A percentile compares a stretch with the other conserved stretches of the same genome.
phyloP scores from a whole-genome alignment of 2,888 invertebrate genomes.

The Melinopterus prodromus region DNA sequence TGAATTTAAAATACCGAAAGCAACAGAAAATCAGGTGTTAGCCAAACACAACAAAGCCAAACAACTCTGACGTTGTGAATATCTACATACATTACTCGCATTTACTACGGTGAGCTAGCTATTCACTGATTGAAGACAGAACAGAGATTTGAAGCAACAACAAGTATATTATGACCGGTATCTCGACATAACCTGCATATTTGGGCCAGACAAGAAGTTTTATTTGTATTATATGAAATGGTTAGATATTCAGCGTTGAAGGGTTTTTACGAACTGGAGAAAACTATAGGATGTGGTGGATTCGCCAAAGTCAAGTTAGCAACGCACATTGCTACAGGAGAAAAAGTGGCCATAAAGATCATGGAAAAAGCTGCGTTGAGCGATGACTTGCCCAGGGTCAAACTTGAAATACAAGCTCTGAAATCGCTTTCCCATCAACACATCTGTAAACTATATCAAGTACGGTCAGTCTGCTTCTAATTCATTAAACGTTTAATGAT shows the following conservation, averaged over 20 bases:
- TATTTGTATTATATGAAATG: conserved; percentile 53
- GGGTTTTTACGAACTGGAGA: conserved; percentile 72
- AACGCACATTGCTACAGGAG: conserved; percentile 79
- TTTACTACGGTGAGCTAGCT: background rate
- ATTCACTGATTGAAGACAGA: background rate
- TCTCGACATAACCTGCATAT: background rate
- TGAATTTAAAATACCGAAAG: conserved; percentile 4
- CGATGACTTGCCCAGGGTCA: conserved; percentile 75
- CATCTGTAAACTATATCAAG: conserved; percentile 80
- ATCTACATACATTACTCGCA: background rate
- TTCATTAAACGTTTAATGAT: conserved; percentile 23
- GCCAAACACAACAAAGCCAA: background rate
- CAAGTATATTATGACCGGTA: background rate
- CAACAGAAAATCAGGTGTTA: background rate
- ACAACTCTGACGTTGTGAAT: background rate
- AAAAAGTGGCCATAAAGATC: conserved; percentile 84
- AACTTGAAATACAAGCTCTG: conserved; percentile 77
- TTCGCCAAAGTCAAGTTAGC: conserved; percentile 85
- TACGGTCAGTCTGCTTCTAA: conserved; percentile 33
- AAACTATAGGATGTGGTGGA: conserved; percentile 78
- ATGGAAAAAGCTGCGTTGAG: conserved; percentile 79
- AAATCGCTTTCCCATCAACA: conserved; percentile 75
- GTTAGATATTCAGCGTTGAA: conserved; percentile 65
- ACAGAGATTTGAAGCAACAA: background rate
- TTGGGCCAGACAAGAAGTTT: background rate